phyloP scores from a whole-genome alignment of 2,888 invertebrate species.

The Metacarcinus magister region DNA sequence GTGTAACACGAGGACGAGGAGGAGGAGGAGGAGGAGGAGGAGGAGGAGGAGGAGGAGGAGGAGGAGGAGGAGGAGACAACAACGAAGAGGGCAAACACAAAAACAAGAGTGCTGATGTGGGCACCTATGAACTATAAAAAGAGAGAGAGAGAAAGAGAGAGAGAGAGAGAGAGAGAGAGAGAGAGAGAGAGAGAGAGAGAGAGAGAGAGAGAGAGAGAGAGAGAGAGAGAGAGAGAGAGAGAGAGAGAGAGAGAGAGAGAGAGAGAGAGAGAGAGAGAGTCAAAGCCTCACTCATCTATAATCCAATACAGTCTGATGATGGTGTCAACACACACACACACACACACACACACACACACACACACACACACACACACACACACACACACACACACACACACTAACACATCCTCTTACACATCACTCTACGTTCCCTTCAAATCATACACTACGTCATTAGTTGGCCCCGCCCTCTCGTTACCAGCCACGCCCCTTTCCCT shows the following conservation, averaged over 20 bases:
- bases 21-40: background rate
- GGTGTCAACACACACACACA: background rate
- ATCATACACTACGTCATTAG: background rate
- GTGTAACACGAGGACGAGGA: background rate
- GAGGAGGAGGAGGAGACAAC: background rate
- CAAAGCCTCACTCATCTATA: background rate
- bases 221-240: too few species aligned
- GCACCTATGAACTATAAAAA: background rate
- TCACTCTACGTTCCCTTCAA: background rate
- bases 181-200: conserved; percentile 18
- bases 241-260: too few species aligned
- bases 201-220: too few species aligned
- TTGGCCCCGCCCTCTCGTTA: too few species aligned
- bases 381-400: conserved; percentile 18
- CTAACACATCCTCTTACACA: background rate
- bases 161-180: conserved; percentile 3
- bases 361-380: background rate
- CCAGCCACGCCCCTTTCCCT: background rate
- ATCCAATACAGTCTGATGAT: background rate
- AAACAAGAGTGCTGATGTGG: background rate
- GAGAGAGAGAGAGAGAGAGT: too few species aligned
- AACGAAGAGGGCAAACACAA: background rate
- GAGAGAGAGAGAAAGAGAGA: background rate
- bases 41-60: background rate
- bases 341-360: conserved; percentile 43